A percentile compares a stretch with the other conserved stretches of the same genome.
Evolutionary conservation across 2,797 vertebrate species (phyloP).

Genomic region (Phrynocephalus vlangalii): DNA sequence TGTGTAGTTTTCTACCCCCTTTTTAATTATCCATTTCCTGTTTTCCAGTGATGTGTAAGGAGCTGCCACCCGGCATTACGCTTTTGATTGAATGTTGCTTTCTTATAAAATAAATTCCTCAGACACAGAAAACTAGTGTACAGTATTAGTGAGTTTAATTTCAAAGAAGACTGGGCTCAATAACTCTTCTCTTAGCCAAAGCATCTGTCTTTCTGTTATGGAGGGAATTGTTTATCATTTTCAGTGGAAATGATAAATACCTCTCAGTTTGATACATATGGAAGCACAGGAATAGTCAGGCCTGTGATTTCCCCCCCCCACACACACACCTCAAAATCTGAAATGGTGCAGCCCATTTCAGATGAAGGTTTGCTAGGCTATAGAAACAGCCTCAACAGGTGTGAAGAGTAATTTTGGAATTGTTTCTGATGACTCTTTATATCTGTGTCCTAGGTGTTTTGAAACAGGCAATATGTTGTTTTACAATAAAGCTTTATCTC

Average conservation of each 20-base stretch:
- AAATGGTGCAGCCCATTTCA: neutral
- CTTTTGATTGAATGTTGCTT: neutral
- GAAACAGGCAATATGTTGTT: constrained; percentile 1
- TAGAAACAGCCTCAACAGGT: constrained; percentile 49
- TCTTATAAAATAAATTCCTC: neutral
- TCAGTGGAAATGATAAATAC: neutral
- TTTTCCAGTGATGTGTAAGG: neutral
- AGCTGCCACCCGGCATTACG: neutral
- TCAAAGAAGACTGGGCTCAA: neutral
- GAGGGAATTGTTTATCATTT: no score
- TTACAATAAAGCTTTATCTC: constrained; percentile 38
- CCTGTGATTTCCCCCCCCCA: neutral
- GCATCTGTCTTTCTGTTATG: neutral
- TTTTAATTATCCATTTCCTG: neutral
- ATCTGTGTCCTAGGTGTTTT: constrained; percentile 37
- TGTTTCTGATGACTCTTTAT: constrained; percentile 57
- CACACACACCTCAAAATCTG: no score
- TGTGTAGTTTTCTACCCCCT: neutral
- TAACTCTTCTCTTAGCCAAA: neutral
- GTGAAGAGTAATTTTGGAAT: constrained; percentile 56
- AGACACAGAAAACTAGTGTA: neutral
- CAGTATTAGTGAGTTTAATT: neutral
- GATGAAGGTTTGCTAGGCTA: neutral
- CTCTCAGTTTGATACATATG: no score
- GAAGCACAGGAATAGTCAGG: neutral